Conservation (phyloP, 2,797 vertebrate species). For the Lacerta bilineata region DNA sequence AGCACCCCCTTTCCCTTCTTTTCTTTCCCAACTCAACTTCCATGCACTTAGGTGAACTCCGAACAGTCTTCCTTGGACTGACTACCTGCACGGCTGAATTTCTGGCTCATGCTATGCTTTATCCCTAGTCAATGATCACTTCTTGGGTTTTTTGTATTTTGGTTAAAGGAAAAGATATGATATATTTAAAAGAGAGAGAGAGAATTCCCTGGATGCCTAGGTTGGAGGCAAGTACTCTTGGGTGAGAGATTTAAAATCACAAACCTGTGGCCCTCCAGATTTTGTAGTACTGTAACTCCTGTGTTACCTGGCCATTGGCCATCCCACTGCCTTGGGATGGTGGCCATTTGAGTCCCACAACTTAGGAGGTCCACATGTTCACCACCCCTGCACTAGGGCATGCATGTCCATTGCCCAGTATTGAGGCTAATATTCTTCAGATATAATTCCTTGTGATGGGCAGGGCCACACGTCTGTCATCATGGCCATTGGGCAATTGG, state of each 20-base stretch:
- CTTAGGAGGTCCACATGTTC: no score
- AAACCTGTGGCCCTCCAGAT: no score
- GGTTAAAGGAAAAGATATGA: no score
- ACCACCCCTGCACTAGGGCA: not conserved
- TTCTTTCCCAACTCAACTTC: not conserved
- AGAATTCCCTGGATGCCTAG: no score
- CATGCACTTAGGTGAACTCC: not conserved
- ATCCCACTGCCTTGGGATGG: no score
- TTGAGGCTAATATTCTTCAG: not conserved
- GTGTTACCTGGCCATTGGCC: no score
- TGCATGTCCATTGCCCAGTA: not conserved
- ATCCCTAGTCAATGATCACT: not conserved
- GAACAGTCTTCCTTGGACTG: not conserved
- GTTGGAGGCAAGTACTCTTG: no score
- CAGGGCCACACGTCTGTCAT: not conserved
- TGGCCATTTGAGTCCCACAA: no score
- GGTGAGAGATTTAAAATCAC: no score
- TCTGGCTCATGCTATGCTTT: not conserved
- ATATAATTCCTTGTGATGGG: not conserved
- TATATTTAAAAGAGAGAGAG: no score
- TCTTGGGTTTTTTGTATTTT: not conserved
- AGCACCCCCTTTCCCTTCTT: not conserved
- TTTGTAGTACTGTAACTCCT: no score
- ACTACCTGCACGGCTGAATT: not conserved
- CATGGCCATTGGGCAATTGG: not conserved